Conservation (phyloP, 2,797 vertebrate species). For the Aplochiton taeniatus region DNA sequence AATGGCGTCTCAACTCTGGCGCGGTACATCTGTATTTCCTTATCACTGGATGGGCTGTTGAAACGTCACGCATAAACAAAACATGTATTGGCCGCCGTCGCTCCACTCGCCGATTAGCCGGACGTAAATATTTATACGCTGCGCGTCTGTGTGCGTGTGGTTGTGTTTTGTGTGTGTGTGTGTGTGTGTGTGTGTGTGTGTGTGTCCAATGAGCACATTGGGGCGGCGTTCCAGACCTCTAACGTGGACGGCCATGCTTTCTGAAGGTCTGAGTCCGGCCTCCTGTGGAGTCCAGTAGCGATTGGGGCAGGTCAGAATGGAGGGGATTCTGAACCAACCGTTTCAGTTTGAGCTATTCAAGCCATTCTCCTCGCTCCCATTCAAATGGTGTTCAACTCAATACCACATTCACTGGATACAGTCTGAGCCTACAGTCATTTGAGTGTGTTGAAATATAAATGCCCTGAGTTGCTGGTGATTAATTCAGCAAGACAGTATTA, state of each 20-base stretch:
- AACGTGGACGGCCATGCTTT: no score
- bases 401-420: conserved; percentile 23
- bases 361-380: conserved; percentile 20
- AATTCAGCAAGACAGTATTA: conserved; percentile 39
- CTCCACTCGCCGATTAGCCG: conserved; percentile 57
- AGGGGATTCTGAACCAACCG: conserved; percentile 16
- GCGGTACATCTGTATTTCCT: conserved; percentile 65
- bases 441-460: conserved; percentile 44
- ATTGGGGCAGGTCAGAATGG: conserved; percentile 22
- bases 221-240: no score
- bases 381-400: conserved; percentile 11
- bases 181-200: background rate
- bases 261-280: background rate
- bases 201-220: conserved; percentile 53
- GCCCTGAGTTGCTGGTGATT: conserved; percentile 43
- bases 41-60: conserved; percentile 61
- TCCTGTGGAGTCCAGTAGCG: conserved; percentile 3
- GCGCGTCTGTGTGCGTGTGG: no score
- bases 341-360: conserved; percentile 27
- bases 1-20: conserved; percentile 62
- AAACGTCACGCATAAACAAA: conserved; percentile 58
- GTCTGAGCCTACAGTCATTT: conserved; percentile 26
- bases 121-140: conserved; percentile 60
- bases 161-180: background rate
- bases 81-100: conserved; percentile 67